Conservation (phyloP, 2,113 vertebrate genomes). For the Leucopsar rothschildi region DNA sequence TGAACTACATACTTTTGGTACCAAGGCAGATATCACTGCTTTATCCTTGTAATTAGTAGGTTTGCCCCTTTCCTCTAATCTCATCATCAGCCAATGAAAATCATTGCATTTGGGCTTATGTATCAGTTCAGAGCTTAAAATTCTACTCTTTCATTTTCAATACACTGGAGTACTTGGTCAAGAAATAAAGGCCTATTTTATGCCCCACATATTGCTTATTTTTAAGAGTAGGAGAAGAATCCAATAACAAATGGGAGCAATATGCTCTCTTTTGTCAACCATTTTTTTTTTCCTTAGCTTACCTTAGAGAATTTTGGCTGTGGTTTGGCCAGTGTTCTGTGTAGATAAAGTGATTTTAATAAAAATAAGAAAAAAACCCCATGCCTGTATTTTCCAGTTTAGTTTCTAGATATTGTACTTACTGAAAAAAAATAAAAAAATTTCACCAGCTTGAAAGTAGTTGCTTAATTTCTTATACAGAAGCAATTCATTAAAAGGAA, state of each 20-base stretch:
- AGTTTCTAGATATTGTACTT: not conserved
- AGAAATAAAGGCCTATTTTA: not conserved
- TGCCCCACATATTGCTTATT: not conserved
- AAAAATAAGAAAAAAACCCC: not conserved
- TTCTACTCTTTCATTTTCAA: not conserved
- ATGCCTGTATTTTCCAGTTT: not conserved
- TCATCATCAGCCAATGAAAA: not conserved
- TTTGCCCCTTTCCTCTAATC: not conserved
- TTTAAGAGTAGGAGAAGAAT: not conserved
- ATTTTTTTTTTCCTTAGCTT: not conserved
- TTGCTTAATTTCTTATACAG: slow-evolving; percentile 47
- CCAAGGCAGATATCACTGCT: not conserved
- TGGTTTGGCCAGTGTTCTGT: not conserved
- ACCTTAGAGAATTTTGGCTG: not conserved
- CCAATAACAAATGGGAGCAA: not conserved
- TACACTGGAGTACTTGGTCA: not conserved
- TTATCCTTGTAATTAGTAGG: not conserved
- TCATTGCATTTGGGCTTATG: not conserved
- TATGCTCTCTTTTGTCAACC: not conserved
- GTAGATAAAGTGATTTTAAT: not conserved
- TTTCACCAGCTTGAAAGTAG: not conserved
- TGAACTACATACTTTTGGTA: not conserved
- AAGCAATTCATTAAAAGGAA: slow-evolving; percentile 52
- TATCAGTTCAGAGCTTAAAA: not conserved
- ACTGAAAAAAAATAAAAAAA: not conserved